These are phyloP conservation scores for Aphis gossypii DNA, from an alignment of 1,140 invertebrate species.

Conservation along the genomic window DNA sequence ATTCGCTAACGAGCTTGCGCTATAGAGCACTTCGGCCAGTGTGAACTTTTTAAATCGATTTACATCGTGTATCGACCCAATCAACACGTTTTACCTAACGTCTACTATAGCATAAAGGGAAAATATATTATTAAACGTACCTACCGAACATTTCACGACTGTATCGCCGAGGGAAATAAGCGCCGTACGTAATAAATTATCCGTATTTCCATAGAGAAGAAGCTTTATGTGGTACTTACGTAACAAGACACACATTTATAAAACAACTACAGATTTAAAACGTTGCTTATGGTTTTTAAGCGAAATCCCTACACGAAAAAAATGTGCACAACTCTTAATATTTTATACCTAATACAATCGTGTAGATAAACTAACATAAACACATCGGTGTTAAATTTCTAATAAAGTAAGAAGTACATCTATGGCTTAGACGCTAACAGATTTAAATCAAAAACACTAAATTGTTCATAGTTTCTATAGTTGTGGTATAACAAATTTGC, in stretches of 20 bases:
- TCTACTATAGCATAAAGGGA: not conserved
- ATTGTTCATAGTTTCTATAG: no score
- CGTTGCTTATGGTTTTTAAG: not conserved
- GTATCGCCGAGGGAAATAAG: not conserved
- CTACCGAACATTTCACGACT: not conserved
- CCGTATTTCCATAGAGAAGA: not conserved
- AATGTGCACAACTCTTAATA: not conserved
- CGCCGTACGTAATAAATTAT: not conserved
- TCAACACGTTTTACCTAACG: not conserved
- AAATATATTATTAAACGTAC: not conserved
- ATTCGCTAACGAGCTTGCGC: not conserved
- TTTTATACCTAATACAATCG: not conserved
- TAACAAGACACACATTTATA: not conserved
- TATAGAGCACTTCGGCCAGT: not conserved
- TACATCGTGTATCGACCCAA: not conserved
- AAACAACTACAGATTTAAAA: not conserved
- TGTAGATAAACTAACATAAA: not conserved
- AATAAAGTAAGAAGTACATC: not conserved
- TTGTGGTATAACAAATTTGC: not conserved
- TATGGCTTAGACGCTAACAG: not conserved
- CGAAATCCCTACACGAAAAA: not conserved
- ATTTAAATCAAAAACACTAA: not conserved
- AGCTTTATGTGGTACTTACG: not conserved
- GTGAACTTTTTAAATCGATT: not conserved
- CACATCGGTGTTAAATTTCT: not conserved